Percentiles rank a stretch among this genome's conserved stretches.
phyloP scores from a whole-genome alignment of 2,113 vertebrate genomes.

The Petrocephalus microphthalmus region DNA sequence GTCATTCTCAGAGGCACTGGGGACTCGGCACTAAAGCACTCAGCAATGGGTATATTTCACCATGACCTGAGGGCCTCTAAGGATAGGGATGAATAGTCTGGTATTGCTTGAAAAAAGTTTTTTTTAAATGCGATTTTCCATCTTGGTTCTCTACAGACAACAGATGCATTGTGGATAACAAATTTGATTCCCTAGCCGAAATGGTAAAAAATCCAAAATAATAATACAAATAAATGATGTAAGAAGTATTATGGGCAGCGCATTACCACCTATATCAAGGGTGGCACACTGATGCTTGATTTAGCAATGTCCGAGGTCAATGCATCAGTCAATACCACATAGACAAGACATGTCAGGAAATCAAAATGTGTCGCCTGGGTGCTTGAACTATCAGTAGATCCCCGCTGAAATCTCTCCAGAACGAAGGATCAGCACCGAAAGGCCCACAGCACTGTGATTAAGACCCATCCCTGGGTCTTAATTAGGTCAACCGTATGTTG shows the following conservation, averaged over 20 bases:
- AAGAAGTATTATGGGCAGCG: neutral
- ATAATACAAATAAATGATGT: neutral
- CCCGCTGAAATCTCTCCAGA: neutral
- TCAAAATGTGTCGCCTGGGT: neutral
- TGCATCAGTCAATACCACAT: neutral
- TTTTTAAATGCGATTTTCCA: neutral
- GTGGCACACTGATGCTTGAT: neutral
- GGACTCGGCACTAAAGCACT: neutral
- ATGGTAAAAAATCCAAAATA: neutral
- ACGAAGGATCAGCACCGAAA: neutral
- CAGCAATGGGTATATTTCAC: neutral
- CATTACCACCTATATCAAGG: neutral
- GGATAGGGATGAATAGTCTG: neutral
- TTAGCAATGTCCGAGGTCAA: neutral
- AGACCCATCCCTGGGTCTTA: neutral
- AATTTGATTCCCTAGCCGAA: neutral
- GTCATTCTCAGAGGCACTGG: neutral
- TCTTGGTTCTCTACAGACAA: neutral
- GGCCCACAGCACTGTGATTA: neutral
- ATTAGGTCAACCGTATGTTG: neutral
- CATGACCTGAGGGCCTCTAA: neutral
- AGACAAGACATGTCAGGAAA: neutral
- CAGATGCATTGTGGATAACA: neutral
- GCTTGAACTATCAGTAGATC: neutral
- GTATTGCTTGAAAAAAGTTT: neutral